Percentiles rank a stretch among this genome's conserved stretches.
Conservation (phyloP, 2,888 invertebrate genomes). For the Tetheella fluctuosa region DNA sequence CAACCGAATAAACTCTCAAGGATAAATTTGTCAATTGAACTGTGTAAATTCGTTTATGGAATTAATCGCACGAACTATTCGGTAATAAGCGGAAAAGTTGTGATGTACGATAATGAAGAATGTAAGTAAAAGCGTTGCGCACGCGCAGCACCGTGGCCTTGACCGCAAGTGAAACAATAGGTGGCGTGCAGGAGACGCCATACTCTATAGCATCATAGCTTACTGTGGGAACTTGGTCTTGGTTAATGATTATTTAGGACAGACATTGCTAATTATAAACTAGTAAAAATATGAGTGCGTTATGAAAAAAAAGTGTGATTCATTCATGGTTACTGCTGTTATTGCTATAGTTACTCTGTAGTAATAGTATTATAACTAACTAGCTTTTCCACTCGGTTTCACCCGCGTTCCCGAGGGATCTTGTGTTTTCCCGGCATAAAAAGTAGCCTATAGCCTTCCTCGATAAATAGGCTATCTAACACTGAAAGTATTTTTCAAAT, state of each 20-base stretch:
- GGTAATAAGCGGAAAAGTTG: background rate
- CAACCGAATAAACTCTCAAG: constrained; percentile 28
- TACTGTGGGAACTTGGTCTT: constrained; percentile 58
- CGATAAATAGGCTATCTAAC: no score
- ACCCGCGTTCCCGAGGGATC: no score
- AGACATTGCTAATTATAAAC: constrained; percentile 26
- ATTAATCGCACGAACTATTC: constrained; percentile 15
- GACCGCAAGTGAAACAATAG: constrained; percentile 61
- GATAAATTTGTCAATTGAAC: constrained; percentile 25
- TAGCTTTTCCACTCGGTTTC: no score
- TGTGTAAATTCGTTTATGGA: constrained; percentile 26
- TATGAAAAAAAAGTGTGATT: constrained; percentile 5
- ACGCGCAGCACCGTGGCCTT: constrained; percentile 43
- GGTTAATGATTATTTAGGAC: constrained; percentile 50
- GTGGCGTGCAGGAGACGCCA: constrained; percentile 46
- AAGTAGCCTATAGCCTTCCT: no score
- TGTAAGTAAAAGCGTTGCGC: constrained; percentile 36
- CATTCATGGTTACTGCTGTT: no score
- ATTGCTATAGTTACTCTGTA: no score
- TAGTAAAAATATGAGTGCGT: no score
- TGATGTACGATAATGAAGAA: constrained; percentile 15
- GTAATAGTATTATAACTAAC: no score
- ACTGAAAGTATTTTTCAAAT: no score
- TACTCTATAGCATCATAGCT: constrained; percentile 34
- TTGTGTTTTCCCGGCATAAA: no score